Evolutionary conservation across 2,797 vertebrate species (phyloP).

Genomic region (Pempheris klunzingeri): DNA sequence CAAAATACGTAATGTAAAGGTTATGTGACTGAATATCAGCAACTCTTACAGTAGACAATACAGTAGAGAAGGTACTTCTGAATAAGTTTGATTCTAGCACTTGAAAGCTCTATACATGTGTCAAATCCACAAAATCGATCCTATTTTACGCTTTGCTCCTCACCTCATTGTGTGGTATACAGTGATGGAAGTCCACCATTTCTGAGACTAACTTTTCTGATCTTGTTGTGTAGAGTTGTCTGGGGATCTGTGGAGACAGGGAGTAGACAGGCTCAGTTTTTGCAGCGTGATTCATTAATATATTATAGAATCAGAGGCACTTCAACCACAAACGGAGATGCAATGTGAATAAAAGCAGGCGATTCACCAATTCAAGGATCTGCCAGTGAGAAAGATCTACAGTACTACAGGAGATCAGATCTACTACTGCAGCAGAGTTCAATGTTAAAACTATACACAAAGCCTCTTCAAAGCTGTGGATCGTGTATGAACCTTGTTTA

Average conservation of each 20-base stretch:
- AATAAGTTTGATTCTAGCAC: neutral
- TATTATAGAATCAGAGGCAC: constrained; percentile 26
- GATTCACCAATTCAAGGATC: constrained; percentile 18
- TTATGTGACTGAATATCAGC: constrained; percentile 38
- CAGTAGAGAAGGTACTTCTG: neutral
- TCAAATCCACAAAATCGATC: neutral
- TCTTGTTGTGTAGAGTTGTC: constrained; percentile 87
- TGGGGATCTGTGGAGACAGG: constrained; percentile 85
- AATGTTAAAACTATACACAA: constrained; percentile 15
- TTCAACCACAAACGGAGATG: constrained; percentile 12
- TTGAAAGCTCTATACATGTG: too few species aligned
- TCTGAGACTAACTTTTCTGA: constrained; percentile 85
- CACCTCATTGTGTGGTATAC: constrained; percentile 82
- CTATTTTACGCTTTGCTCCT: constrained; percentile 19
- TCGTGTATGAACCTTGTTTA: neutral
- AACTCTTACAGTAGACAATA: neutral
- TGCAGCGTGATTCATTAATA: constrained; percentile 31
- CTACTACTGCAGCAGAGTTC: constrained; percentile 40
- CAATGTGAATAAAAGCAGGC: constrained; percentile 23
- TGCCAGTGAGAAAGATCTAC: constrained; percentile 34
- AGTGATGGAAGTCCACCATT: constrained; percentile 84
- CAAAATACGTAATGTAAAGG: constrained; percentile 57
- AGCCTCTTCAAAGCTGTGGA: constrained; percentile 20
- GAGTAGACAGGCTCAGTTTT: constrained; percentile 39
- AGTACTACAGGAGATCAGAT: constrained; percentile 35